Base-by-base conservation (phyloP, 2,797 vertebrate species). In the Gadopsis marmoratus region DNA sequence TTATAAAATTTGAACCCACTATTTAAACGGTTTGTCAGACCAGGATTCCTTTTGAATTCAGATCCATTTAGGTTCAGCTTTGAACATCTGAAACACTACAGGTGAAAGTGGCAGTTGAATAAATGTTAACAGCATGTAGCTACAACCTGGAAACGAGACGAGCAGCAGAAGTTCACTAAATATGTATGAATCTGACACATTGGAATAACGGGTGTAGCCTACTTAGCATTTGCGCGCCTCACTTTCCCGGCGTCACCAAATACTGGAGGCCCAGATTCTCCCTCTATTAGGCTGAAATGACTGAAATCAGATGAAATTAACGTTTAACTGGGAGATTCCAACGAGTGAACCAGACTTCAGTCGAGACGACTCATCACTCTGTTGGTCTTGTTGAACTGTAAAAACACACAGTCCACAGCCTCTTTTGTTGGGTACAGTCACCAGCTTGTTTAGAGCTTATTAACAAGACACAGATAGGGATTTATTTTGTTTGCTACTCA, bases 111-210 rank as follows among this genome's bases (percentile, higher is more conserved):
- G 17, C 2, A 14, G 14, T 10, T 23, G 26, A 51, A 41, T 26
- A 33, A 48, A 48, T 55, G 31, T 70, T 76, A 17, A 4, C 16
- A 69, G 62, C 7, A 37, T 69, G 64, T 43, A 29, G n/a, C 45
- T 66, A 31, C 31, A 72, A 43, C 11, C 41, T 47, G 63, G 4
- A 63, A 17, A 55, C 35, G 8, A 78, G 23, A 41, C 5, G 61
- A 54, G 37, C 47, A 53, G 71, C 33, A 26, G 33, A 55, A 3
- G 63, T 26, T 45, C 1, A 67, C 69, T 7, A 51, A 74, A 51
- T 45, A 71, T 66, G 37, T 31, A n/a, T 53, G 5, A 39, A 45
- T 39, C n/a, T 60, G 66, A 70, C 45, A 59, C 53, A 19, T 8
- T 29, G 23, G 21, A 69, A 33, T 45, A n/a, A 47, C 41, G 13